phyloP scores from a whole-genome alignment of 2,888 invertebrate species.

The Rhimphoctona megacephalus region DNA sequence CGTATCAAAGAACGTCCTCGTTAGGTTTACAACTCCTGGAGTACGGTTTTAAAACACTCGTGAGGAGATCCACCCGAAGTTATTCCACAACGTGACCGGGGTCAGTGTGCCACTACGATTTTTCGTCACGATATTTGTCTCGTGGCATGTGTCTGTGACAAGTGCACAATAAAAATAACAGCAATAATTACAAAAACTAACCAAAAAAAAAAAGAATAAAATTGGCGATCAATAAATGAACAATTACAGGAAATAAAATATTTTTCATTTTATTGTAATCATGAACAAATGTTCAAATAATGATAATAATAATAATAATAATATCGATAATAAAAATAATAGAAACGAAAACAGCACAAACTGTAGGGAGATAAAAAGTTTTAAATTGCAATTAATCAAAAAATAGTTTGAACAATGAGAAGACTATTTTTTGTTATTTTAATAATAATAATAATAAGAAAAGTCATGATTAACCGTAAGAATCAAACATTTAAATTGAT shows the following conservation, averaged over 20 bases:
- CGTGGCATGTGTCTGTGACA: neutral
- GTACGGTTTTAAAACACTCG: neutral
- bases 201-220: neutral
- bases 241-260: too few species aligned
- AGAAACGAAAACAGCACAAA: too few species aligned
- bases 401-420: too few species aligned
- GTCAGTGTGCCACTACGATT: slow-evolving; percentile 67
- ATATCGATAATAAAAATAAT: neutral
- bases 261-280: too few species aligned
- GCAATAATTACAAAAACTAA: neutral
- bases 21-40: slow-evolving; percentile 35
- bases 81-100: slow-evolving; percentile 80
- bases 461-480: too few species aligned
- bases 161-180: neutral
- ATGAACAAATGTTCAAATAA: too few species aligned
- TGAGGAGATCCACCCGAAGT: slow-evolving; percentile 75
- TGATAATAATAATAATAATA: neutral
- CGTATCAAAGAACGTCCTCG: slow-evolving; percentile 58
- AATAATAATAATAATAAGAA: too few species aligned
- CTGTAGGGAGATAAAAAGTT: too few species aligned
- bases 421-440: too few species aligned
- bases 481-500: neutral
- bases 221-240: neutral
- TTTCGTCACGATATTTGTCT: slow-evolving; percentile 30
- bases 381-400: too few species aligned